A percentile compares a stretch with the other conserved stretches of the same genome.
phyloP scores from a whole-genome alignment of 2,888 invertebrate genomes.

The Pterostichus madidus region DNA sequence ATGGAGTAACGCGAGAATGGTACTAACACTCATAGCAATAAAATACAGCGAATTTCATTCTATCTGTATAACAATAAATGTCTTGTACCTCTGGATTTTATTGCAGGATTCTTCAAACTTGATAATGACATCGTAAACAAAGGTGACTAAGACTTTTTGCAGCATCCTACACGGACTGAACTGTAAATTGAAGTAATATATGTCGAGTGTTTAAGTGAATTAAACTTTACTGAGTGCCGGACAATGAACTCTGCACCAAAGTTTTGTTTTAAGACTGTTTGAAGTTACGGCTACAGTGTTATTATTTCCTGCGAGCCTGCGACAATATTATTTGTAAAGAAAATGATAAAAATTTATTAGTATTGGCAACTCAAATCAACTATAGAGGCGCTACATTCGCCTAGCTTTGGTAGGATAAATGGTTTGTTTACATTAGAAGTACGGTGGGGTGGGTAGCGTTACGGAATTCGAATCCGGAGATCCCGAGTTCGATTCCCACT shows the following conservation, averaged over 20 bases:
- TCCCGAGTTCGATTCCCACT: no score
- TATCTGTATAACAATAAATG: slow-evolving; percentile 50
- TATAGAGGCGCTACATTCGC: no score
- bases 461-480: no score
- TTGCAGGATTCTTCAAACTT: slow-evolving; percentile 57
- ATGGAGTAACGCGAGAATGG: slow-evolving; percentile 11
- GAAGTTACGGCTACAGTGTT: no score
- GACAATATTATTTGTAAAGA: no score
- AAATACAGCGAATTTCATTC: slow-evolving; percentile 34
- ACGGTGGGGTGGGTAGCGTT: no score
- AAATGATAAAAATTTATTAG: no score
- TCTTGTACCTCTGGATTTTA: slow-evolving; percentile 49
- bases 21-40: slow-evolving; percentile 28
- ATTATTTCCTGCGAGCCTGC: no score
- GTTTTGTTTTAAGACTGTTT: no score
- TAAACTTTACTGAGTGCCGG: slow-evolving; percentile 18
- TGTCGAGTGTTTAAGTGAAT: slow-evolving; percentile 25
- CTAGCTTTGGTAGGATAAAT: no score
- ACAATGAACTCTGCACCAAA: slow-evolving; percentile 11
- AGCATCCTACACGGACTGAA: slow-evolving; percentile 11
- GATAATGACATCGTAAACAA: slow-evolving; percentile 60
- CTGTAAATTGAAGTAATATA: slow-evolving; percentile 37
- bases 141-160: slow-evolving; percentile 32
- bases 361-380: no score
- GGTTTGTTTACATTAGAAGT: no score